A percentile compares a stretch with the other conserved stretches of the same genome.
Evolutionary conservation across 2,113 vertebrate genomes (phyloP).

Genomic region (Megaleporinus macrocephalus): DNA sequence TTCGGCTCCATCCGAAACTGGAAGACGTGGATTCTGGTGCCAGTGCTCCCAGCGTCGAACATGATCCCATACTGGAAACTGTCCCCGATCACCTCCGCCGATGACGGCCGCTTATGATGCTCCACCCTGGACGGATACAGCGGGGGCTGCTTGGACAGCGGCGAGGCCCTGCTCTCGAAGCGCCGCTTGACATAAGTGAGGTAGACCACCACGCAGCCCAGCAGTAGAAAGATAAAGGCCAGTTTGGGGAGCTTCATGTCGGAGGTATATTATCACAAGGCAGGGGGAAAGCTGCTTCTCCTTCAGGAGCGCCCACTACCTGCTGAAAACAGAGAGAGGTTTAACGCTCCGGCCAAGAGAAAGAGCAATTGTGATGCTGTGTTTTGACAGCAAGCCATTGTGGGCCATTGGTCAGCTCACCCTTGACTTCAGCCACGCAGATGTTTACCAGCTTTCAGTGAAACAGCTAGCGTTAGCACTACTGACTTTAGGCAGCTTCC

Average conservation of each 20-base stretch:
- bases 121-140: slow-evolving; percentile 33
- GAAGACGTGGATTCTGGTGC: slow-evolving; percentile 92
- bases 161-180: slow-evolving; percentile 50
- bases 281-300: slow-evolving; percentile 32
- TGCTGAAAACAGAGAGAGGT: neutral
- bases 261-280: neutral
- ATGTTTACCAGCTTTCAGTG: neutral
- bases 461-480: neutral
- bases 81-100: neutral
- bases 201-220: slow-evolving; percentile 80
- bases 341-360: neutral
- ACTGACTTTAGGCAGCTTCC: neutral
- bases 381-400: neutral
- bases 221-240: slow-evolving; percentile 77
- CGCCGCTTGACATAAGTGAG: slow-evolving; percentile 84
- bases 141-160: slow-evolving; percentile 17
- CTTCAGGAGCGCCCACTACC: slow-evolving; percentile 20
- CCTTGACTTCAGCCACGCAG: neutral
- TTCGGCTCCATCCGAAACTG: slow-evolving; percentile 78
- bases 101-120: slow-evolving; percentile 25
- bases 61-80: slow-evolving; percentile 87
- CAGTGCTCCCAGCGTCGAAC: slow-evolving; percentile 95
- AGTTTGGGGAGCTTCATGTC: slow-evolving; percentile 86
- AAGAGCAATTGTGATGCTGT: neutral
- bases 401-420: neutral